phyloP scores from a whole-genome alignment of 1,140 invertebrate species.

The Calliopsis andreniformis region DNA sequence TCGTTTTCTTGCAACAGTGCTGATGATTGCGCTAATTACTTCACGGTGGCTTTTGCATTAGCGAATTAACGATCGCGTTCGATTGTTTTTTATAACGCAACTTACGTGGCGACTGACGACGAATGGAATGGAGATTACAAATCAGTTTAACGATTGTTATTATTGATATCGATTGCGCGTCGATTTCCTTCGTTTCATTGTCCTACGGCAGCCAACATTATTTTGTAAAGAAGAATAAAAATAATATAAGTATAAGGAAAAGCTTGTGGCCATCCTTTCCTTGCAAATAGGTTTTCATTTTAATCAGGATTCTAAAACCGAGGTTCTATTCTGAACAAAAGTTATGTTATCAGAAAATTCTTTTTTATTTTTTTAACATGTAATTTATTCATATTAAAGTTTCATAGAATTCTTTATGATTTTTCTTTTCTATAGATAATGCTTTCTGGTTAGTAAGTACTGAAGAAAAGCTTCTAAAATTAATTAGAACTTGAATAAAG shows the following conservation, averaged over 20 bases:
- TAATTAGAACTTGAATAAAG: too few relatives aligned
- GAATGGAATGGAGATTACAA: conserved; percentile 44
- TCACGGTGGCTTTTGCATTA: neutral
- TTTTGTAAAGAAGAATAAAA: conserved; percentile 78
- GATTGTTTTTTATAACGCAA: conserved; percentile 6
- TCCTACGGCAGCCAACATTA: conserved; percentile 69
- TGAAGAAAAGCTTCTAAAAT: too few relatives aligned
- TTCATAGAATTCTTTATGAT: too few relatives aligned
- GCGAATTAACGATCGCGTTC: neutral
- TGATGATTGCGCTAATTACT: neutral
- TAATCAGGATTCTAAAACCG: too few relatives aligned
- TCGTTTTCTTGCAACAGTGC: conserved; percentile 6
- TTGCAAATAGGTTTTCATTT: too few relatives aligned
- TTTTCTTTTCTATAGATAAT: too few relatives aligned
- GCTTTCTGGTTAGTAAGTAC: too few relatives aligned
- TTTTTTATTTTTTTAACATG: too few relatives aligned
- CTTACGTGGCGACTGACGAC: conserved; percentile 1
- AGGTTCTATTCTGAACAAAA: too few relatives aligned
- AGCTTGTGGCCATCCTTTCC: neutral
- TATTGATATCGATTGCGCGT: conserved; percentile 53
- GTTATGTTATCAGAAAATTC: too few relatives aligned
- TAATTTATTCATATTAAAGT: too few relatives aligned
- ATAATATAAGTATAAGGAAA: conserved; percentile 58
- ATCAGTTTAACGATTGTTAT: conserved; percentile 57
- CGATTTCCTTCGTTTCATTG: conserved; percentile 69